Conservation (phyloP, 2,113 vertebrate species). For the Corythornis cristatus region DNA sequence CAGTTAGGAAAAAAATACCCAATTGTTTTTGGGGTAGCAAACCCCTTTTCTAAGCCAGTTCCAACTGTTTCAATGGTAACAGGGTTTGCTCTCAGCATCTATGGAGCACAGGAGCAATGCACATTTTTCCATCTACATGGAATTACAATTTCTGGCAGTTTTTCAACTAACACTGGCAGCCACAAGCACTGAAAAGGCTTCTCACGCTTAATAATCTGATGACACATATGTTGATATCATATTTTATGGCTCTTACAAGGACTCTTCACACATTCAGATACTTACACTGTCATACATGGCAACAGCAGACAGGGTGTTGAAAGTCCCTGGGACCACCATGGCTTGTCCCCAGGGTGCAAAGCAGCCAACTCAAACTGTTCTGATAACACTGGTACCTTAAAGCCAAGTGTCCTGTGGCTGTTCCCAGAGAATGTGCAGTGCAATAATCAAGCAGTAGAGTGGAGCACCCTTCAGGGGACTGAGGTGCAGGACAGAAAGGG, state of each 20-base stretch:
- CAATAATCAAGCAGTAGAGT: neutral
- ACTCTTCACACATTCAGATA: slow-evolving; percentile 41
- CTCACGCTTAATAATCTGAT: slow-evolving; percentile 27
- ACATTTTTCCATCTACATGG: neutral
- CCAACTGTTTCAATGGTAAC: neutral
- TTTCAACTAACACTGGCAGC: neutral
- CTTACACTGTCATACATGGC: slow-evolving; percentile 67
- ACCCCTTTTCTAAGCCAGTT: neutral
- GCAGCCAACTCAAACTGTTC: neutral
- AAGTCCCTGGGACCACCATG: slow-evolving; percentile 55
- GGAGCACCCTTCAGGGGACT: neutral
- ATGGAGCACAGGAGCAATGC: neutral
- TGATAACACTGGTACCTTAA: neutral
- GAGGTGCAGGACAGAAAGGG: neutral
- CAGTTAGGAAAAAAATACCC: neutral
- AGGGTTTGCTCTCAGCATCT: neutral
- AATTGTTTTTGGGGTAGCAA: neutral
- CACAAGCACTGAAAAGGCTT: neutral
- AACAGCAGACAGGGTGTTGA: slow-evolving; percentile 82
- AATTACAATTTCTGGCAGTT: slow-evolving; percentile 20
- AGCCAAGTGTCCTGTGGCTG: neutral
- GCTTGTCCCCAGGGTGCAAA: slow-evolving; percentile 7
- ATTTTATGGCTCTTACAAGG: slow-evolving; percentile 37
- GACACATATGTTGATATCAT: slow-evolving; percentile 10
- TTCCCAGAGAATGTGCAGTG: accelerated